Conservation (phyloP, 2,888 invertebrate genomes). For the Trissonchulus sp. region DNA sequence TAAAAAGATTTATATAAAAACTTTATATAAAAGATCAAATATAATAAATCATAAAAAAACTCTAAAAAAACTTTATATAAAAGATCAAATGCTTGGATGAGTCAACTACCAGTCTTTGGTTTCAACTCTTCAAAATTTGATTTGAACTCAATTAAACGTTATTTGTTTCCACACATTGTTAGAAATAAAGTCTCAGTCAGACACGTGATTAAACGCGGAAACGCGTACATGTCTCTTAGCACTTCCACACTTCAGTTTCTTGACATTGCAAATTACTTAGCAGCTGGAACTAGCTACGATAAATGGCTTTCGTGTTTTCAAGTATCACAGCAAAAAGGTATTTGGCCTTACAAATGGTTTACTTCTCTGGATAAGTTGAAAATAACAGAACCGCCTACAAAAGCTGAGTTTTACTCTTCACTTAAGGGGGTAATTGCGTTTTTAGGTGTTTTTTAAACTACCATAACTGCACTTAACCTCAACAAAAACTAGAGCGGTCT, state of each 20-base stretch:
- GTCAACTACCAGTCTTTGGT: conserved; percentile 1
- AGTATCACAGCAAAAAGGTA: background rate
- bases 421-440: no score
- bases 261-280: conserved; percentile 4
- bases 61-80: no score
- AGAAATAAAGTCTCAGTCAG: background rate
- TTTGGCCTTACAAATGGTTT: conserved; percentile 4
- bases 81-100: background rate
- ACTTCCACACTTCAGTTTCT: background rate
- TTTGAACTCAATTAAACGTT: background rate
- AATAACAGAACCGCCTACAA: background rate
- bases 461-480: no score
- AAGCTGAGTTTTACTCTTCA: background rate
- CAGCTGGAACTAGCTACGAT: background rate
- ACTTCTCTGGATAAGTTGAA: conserved; percentile 7
- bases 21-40: no score
- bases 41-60: no score
- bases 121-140: conserved; percentile 25
- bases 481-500: no score
- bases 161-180: conserved; percentile 1
- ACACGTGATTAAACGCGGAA: background rate
- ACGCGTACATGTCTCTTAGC: background rate
- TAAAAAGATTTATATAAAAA: no score
- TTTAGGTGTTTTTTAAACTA: no score
- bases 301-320: background rate